Evolutionary conservation across 2,888 invertebrate genomes (phyloP), one percentile per base, ranked within the genome.

Genomic region (Eustalomyia histrio): DNA sequence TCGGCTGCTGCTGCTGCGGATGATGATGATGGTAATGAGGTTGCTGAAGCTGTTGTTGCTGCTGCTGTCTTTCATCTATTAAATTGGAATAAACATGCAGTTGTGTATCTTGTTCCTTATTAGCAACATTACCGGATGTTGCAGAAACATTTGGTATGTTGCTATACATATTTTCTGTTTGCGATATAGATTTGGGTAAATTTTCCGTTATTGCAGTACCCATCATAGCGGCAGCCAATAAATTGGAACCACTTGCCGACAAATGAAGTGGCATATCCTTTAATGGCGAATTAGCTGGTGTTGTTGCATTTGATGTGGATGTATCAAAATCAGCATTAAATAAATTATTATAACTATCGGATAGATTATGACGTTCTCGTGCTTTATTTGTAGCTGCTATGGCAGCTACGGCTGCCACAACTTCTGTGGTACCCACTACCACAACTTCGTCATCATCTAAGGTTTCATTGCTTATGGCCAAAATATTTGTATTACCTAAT

Each of bases 51-150:
- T 65, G 78, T 35, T 72, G 64, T 18, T 57, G 61, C 7, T 82
- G 82, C 53, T 85, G 85, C 3, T 86, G 83, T 7, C 87, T 87
- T 76, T 90, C 90, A 64, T 90, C 90, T 21, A 90, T 88, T 67
- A 91, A 85, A 84, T 91, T 91, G 55, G 91, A 91, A 85, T 91
- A 91, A 33, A 90, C 90, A 84, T 90, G 91, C 65, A 90, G 84
- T 68, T 87, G 84, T 84, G 88, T 18, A 24, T 67, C 73, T 52
- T 52, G 53, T 60, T 67, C 55, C 4, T 53, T 63, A 16, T n/a
- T 55, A 16, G 53, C 83, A 52, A 78, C 81, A 57, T 73, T 74
- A 43, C 43, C 69, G 33, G 71, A 53, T 69, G 78, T 53, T 73
- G 83, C 80, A 80, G 84, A 80, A 69, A 83, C 83, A 86, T 86